Conservation (phyloP, 2,888 invertebrate genomes). For the Troides aeacus region DNA sequence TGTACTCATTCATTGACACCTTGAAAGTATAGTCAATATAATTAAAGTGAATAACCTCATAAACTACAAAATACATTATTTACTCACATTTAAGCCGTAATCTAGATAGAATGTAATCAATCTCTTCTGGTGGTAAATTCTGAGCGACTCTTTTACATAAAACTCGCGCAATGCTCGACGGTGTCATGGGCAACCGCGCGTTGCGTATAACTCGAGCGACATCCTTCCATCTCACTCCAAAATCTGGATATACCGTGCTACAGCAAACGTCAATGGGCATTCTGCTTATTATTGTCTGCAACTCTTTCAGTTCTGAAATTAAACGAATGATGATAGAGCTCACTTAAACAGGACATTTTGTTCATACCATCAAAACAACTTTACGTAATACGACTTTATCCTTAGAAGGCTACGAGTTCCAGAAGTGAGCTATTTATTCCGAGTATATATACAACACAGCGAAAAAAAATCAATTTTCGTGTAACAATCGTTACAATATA, state of each 20-base stretch:
- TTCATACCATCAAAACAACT: no score
- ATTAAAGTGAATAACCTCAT: no score
- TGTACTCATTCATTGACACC: no score
- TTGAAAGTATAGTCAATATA: no score
- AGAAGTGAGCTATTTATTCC: no score
- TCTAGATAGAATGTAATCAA: conserved; percentile 49
- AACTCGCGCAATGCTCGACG: conserved; percentile 53
- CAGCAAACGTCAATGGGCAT: conserved; percentile 54
- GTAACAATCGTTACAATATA: no score
- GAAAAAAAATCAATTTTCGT: no score
- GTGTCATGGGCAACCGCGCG: conserved; percentile 52
- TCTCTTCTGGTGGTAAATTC: conserved; percentile 43
- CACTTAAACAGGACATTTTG: no score
- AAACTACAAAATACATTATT: background rate
- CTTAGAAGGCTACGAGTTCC: no score
- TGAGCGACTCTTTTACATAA: conserved; percentile 48
- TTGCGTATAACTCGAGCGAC: conserved; percentile 49
- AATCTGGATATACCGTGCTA: conserved; percentile 50
- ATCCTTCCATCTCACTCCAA: conserved; percentile 58
- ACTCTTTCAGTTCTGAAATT: conserved; percentile 52
- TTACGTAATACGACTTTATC: no score
- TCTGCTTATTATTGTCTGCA: conserved; percentile 50
- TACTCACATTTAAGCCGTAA: conserved; percentile 53
- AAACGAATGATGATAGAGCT: background rate
- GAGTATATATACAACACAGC: no score